Evolutionary conservation across 1,140 invertebrate genomes (phyloP).

Genomic region (Camponotus floridanus): DNA sequence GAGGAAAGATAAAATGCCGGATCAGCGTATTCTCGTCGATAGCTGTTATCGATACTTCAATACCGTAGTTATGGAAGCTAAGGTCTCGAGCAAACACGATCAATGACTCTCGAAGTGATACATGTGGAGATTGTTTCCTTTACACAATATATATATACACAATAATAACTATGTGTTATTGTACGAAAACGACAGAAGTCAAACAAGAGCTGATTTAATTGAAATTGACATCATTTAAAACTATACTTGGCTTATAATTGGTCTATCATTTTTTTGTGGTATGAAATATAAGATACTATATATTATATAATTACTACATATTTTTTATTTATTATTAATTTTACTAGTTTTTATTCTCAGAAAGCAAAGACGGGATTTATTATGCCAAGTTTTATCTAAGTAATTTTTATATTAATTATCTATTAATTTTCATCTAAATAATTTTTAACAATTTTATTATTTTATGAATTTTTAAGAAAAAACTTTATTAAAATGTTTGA

Average conservation of each 20-base stretch:
- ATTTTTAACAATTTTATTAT: constrained; percentile 5
- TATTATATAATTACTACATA: neutral
- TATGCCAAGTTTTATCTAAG: neutral
- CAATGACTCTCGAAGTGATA: constrained; percentile 47
- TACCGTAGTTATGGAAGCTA: constrained; percentile 46
- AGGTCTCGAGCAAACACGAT: constrained; percentile 56
- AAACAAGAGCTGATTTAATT: constrained; percentile 19
- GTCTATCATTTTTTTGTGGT: neutral
- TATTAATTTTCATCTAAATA: neutral
- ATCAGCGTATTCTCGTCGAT: constrained; percentile 34
- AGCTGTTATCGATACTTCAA: constrained; percentile 49
- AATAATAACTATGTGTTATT: constrained; percentile 27
- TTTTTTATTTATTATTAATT: constrained; percentile 3
- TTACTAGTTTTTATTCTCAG: no score
- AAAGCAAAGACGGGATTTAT: no score
- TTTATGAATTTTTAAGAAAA: constrained; percentile 10
- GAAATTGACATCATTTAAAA: constrained; percentile 7
- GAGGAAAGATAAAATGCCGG: neutral
- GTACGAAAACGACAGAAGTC: constrained; percentile 31
- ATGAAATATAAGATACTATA: neutral
- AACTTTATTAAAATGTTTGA: constrained; percentile 7
- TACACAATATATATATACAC: no score
- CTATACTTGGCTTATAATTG: neutral
- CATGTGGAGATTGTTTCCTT: constrained; percentile 28
- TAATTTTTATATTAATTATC: no score